Base-by-base conservation (phyloP, 2,888 invertebrate genomes). In the Tenthredo notha region DNA sequence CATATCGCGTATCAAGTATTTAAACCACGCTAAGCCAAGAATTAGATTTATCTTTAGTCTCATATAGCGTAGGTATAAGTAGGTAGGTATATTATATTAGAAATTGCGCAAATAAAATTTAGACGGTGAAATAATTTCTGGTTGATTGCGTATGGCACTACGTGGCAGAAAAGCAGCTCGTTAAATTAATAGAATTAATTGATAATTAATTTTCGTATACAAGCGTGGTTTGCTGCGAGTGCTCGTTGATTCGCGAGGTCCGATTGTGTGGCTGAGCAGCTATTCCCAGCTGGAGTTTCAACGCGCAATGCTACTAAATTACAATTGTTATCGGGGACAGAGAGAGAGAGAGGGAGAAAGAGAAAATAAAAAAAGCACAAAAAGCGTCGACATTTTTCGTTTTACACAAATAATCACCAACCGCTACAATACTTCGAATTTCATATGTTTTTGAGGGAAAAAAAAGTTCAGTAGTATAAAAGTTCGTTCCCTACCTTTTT, bases 281-380 rank as follows among this genome's bases (percentile, higher is more conserved):
- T 80, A 80, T 80, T 80, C 80, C 67, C 83, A 67, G 29, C 67
- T 70, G 83, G 83, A 83, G 47, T 83, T 80, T 80, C 80, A 61
- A 61, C 54, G 40, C 80, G 77, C n/a, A 37, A 65, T 50, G 61
- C 78, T 58, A 80, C 61, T 80, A 67, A 83, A 83, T 83, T 67
- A 83, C 83, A 67, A 54, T 83, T 47, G 83, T 83, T 83, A 83
- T 83, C 83, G 83, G 43, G 61, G 37, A 25, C 54, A 10, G 54
- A 65, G 74, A 43, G 85, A 74, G 67, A 84, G 74, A 78, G 58
- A 47, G 82, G 58, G 47, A 72, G 65, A 74, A 67, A 75, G 74
- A 77, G 61, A 84, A 47, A 70, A 37, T 61, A 40, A 67, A 85
- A 85, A 86, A 87, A 58, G 37, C 61, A 80, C 21, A 61, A 33